Evolutionary conservation across 1,140 invertebrate species (phyloP), one percentile per base, ranked within the genome.

Genomic region (Formica exsecta): DNA sequence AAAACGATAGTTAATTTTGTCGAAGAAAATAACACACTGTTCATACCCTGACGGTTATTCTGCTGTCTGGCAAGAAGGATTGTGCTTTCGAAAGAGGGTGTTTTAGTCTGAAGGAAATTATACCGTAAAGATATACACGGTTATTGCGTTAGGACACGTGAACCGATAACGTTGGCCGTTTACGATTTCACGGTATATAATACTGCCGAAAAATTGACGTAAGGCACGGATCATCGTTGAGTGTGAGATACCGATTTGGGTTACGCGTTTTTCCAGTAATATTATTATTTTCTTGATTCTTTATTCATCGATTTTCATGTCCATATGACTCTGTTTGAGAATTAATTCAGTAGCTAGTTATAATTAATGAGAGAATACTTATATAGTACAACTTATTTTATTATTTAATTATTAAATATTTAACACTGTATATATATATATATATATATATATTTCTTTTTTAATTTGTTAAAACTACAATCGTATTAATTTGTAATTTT

Each of bases 21-120:
- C 81, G 79, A 68, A 73, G 86, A 87, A 89, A 87, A 86, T 85
- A 83, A 89, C 74, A 89, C 74, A 83, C 84, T 59, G 71, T 41
- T 25, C 71, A 25, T 13, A 59, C 36, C 59, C n/a, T 59, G 29
- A 74, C 71, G 71, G 71, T 25, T 54, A 74, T 59, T 74, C 54
- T n/a, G 54, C 59, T 32, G 71, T 41, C 22, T 54, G 54, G 71
- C 32, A 57, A 74, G 71, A 74, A 74, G 38, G 54, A 74, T 54
- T 38, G 54, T 74, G 71, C 71, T 74, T 74, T 61, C 81, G 65
- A 70, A 89, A 66, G 89, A 89, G 80, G 86, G 86, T 85, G 83
- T 74, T 85, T 80, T 92, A 51, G 68, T 57, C 83, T 41, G n/a
- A 38, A 66, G 71, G 65, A 87, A 89, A 81, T 90, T 90, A 88